A percentile compares a stretch with the other conserved stretches of the same genome.
Conservation (phyloP, 1,140 invertebrate species). For the Aphis craccivora region DNA sequence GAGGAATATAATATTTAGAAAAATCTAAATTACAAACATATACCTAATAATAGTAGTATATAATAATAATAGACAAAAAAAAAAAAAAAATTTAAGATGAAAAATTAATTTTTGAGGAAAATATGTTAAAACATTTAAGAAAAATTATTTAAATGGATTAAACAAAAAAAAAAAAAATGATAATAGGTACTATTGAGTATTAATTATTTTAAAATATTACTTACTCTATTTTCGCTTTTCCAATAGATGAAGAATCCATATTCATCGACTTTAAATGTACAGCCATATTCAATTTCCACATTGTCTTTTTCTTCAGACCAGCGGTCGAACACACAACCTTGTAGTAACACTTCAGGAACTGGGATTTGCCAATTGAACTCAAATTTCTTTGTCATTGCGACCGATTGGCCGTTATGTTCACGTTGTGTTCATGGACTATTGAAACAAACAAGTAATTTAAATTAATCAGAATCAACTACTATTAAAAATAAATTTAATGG, state of each 20-base stretch:
- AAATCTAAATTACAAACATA: background rate
- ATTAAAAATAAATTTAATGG: slow-evolving; percentile 21
- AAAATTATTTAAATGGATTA: background rate
- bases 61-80: background rate
- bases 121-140: background rate
- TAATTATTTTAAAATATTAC: slow-evolving; percentile 60
- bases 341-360: slow-evolving; percentile 85
- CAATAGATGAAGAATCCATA: slow-evolving; percentile 99
- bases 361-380: slow-evolving; percentile 98
- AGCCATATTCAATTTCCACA: slow-evolving; percentile 85
- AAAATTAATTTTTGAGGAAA: background rate
- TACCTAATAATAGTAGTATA: background rate
- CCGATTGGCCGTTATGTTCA: slow-evolving; percentile 46
- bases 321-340: slow-evolving; percentile 88
- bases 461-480: slow-evolving; percentile 19
- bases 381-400: slow-evolving; percentile 93
- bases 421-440: slow-evolving; percentile 49
- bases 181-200: background rate
- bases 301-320: slow-evolving; percentile 98
- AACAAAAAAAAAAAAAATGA: background rate
- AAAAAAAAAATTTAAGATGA: background rate
- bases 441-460: slow-evolving; percentile 31
- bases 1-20: slow-evolving; percentile 60
- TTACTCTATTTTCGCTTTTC: slow-evolving; percentile 95
- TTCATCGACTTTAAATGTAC: slow-evolving; percentile 94